phyloP scores from a whole-genome alignment of 2,113 vertebrate species.

The Hemibagrus wyckioides region DNA sequence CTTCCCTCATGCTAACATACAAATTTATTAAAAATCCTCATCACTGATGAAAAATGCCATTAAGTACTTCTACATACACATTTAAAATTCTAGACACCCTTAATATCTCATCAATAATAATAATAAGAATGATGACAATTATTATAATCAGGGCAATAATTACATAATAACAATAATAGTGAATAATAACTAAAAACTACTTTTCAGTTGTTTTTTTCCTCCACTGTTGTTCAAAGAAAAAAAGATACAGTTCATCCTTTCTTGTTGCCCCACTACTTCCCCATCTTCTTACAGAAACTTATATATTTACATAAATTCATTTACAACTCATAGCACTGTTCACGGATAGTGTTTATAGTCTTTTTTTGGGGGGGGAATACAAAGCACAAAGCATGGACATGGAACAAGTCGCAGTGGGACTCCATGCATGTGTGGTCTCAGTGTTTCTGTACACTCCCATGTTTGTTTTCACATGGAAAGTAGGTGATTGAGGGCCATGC shows the following conservation, averaged over 20 bases:
- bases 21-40: constrained; percentile 40
- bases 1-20: constrained; percentile 38
- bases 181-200: constrained; percentile 67
- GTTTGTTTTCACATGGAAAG: constrained; percentile 76
- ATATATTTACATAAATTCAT: constrained; percentile 81
- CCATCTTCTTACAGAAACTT: constrained; percentile 62
- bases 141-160: constrained; percentile 67
- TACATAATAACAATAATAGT: constrained; percentile 64
- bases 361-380: constrained; percentile 53
- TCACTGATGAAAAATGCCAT: constrained; percentile 56
- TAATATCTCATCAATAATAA: constrained; percentile 61
- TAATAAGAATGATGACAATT: constrained; percentile 60
- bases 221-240: constrained; percentile 50
- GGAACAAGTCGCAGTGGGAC: constrained; percentile 40
- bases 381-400: constrained; percentile 48
- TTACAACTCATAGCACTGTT: constrained; percentile 71
- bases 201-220: constrained; percentile 50
- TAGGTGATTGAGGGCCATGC: constrained; percentile 87
- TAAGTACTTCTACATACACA: constrained; percentile 61
- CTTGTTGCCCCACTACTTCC: constrained; percentile 12
- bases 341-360: constrained; percentile 55
- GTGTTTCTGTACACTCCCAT: not conserved
- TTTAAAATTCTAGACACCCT: constrained; percentile 65
- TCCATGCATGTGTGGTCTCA: constrained; percentile 19
- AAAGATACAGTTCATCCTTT: constrained; percentile 52